Conservation (phyloP, 1,140 invertebrate species). For the Schmidtea mediterranea region DNA sequence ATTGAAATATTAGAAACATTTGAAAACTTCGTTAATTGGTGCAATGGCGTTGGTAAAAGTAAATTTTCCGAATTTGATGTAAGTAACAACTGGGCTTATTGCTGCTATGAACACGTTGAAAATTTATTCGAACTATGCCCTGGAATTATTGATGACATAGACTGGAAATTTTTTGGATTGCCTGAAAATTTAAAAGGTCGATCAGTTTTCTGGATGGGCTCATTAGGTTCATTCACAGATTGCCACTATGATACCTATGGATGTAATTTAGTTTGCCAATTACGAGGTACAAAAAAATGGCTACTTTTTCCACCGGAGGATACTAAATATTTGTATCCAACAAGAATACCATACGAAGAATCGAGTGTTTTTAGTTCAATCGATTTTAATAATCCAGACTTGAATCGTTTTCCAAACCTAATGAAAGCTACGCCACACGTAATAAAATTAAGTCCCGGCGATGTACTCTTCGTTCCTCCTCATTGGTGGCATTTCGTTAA, state of each 20-base stretch:
- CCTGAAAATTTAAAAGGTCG: slow-evolving; percentile 36
- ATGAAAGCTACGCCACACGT: slow-evolving; percentile 28
- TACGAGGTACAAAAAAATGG: slow-evolving; percentile 49
- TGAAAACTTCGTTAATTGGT: no score
- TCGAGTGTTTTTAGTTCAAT: slow-evolving; percentile 61
- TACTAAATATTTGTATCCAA: slow-evolving; percentile 38
- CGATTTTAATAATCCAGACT: slow-evolving; percentile 30
- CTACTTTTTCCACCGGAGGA: slow-evolving; percentile 57
- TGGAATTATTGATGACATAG: slow-evolving; percentile 30
- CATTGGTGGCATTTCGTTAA: slow-evolving; percentile 92
- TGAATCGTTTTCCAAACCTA: slow-evolving; percentile 13
- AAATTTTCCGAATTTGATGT: no score
- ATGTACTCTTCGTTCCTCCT: slow-evolving; percentile 56
- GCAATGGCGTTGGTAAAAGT: no score
- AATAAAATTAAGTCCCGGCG: slow-evolving; percentile 45
- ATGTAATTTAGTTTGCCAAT: slow-evolving; percentile 46
- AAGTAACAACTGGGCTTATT: no score
- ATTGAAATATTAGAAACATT: no score
- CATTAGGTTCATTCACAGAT: slow-evolving; percentile 55
- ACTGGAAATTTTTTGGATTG: slow-evolving; percentile 49
- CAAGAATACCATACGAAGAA: slow-evolving; percentile 76
- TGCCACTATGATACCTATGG: slow-evolving; percentile 81
- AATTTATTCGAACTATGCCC: no score
- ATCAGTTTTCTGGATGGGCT: slow-evolving; percentile 67
- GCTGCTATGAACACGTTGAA: no score